Conservation (phyloP, 2,113 vertebrate genomes). For the Donacobius atricapilla region DNA sequence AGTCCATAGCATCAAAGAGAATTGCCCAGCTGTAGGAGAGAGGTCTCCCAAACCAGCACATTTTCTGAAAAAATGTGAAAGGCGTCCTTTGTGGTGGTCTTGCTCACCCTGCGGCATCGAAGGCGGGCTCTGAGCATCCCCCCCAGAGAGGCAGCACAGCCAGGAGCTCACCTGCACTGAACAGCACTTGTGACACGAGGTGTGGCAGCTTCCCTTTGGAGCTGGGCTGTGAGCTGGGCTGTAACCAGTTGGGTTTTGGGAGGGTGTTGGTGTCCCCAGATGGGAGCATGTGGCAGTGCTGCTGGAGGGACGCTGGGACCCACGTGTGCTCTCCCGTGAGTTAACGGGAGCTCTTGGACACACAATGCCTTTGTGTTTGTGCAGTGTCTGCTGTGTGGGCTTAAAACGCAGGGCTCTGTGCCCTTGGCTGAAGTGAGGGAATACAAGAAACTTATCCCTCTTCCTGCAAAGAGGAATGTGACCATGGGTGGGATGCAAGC, state of each 20-base stretch:
- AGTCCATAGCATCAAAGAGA: slow-evolving; percentile 62
- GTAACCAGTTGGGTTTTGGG: accelerated
- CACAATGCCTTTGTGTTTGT: accelerated
- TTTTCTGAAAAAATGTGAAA: background rate
- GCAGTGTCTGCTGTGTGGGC: background rate
- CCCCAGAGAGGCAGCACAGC: accelerated
- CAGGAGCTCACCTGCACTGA: background rate
- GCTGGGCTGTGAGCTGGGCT: background rate
- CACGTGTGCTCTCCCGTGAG: accelerated
- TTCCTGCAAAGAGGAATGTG: background rate
- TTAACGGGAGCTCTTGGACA: background rate
- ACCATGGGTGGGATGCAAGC: background rate
- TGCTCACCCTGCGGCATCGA: accelerated
- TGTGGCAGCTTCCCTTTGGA: accelerated
- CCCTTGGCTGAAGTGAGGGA: background rate
- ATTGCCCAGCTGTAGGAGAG: slow-evolving; percentile 12
- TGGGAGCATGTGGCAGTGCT: accelerated
- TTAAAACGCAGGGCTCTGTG: accelerated
- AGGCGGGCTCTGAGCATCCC: background rate
- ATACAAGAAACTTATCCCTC: background rate
- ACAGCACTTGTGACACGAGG: accelerated
- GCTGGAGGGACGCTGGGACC: background rate
- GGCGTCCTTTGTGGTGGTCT: background rate
- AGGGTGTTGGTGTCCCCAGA: accelerated
- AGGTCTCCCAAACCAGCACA: background rate